These are phyloP conservation scores for Salvelinus namaycush DNA, from an alignment of 2,113 vertebrate species.

Conservation along the genomic window DNA sequence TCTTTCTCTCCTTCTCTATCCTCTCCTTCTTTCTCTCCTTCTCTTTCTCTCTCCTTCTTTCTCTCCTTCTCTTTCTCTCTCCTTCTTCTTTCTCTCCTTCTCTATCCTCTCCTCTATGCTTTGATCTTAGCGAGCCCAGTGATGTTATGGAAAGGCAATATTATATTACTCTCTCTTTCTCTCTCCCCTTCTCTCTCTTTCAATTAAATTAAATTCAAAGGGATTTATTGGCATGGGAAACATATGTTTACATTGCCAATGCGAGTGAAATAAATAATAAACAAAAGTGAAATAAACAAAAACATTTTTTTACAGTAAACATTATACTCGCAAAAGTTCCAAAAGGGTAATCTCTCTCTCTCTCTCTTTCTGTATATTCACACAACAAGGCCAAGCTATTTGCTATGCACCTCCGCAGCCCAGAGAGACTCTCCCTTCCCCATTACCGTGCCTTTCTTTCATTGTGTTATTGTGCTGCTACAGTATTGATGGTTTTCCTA, in stretches of 20 bases:
- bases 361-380: constrained; percentile 54
- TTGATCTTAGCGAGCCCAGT: constrained; percentile 74
- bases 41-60: neutral
- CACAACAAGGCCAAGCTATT: constrained; percentile 76
- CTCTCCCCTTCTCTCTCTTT: too few species aligned
- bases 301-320: too few species aligned
- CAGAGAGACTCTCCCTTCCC: constrained; percentile 42
- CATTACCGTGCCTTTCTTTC: constrained; percentile 87
- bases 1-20: neutral
- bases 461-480: constrained; percentile 74
- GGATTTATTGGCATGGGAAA: too few species aligned
- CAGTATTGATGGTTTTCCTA: constrained; percentile 99
- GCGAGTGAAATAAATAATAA: too few species aligned
- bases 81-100: too few species aligned
- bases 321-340: too few species aligned
- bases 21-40: too few species aligned
- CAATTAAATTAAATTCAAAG: too few species aligned
- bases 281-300: too few species aligned
- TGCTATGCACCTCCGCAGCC: constrained; percentile 83
- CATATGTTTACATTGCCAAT: too few species aligned
- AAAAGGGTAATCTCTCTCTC: neutral
- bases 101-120: constrained; percentile 32
- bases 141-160: constrained; percentile 64
- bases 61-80: too few species aligned
- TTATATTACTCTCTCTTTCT: constrained; percentile 22